Evolutionary conservation across 2,113 vertebrate species (phyloP), one percentile per base, ranked within the genome.

Genomic region (Rhinopomastus cyanomelas): DNA sequence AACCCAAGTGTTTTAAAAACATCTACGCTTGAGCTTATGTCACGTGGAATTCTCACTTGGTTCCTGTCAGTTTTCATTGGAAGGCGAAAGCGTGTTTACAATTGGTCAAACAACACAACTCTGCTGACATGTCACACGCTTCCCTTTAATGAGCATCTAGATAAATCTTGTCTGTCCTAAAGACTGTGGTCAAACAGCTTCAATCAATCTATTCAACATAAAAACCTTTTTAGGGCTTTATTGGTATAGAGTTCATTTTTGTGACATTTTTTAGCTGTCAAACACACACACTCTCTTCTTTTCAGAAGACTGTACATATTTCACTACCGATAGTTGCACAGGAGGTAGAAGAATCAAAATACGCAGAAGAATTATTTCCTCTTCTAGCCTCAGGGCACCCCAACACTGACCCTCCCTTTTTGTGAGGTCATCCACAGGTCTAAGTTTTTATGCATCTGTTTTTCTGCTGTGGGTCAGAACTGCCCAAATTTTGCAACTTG

Each of bases 41-140:
- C 39, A 51, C 0, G 0, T 51, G 32, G 18, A 36, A 46, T 71
- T 92, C 37, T 81, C 49, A 20, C 52, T 66, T 56, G 30, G n/a
- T 73, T 46, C 49, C 49, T 69, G 30, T 25, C 21, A 8, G 16
- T 53, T 85, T 89, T 80, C 81, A 56, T 46, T 29, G 81, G 30
- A 61, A 89, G 25, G 61, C 75, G 42, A 91, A 88, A 25, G 62
- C 78, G 81, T 88, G 77, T 73, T 81, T 92, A 48, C 81, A 87
- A 57, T 23, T 85, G 81, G 78, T 76, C 73, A 81, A 64, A 81
- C 21, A 80, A 36, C n/a, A 87, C 14, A 15, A 86, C 78, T 84
- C 87, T 68, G 36, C 60, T 90, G 80, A 75, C 30, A 9, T 20
- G 25, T 62, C 42, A 68, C 30, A 29, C 22, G 61, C 12, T 65